Evolutionary conservation across 2,797 vertebrate genomes (phyloP).

Genomic region (Macroramphosus scolopax): DNA sequence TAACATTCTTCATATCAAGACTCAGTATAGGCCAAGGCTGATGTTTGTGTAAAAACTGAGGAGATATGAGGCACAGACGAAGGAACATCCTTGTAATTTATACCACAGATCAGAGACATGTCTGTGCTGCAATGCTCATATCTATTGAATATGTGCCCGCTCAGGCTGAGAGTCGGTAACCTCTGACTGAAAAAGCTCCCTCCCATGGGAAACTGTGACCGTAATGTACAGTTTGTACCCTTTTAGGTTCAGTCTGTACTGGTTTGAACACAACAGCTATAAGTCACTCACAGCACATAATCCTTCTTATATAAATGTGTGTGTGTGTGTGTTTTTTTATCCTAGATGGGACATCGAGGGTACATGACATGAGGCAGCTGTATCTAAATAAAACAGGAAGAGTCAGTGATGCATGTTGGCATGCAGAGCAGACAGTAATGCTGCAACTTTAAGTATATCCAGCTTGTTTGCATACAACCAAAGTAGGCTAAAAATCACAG

Average conservation of each 20-base stretch:
- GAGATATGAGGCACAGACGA: constrained; percentile 15
- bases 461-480: constrained; percentile 36
- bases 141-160: background rate
- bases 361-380: constrained; percentile 56
- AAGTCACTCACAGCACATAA: constrained; percentile 72
- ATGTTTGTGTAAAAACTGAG: constrained; percentile 1
- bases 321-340: constrained; percentile 42
- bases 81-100: constrained; percentile 25
- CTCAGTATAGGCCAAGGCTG: constrained; percentile 20
- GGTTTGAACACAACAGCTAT: constrained; percentile 43
- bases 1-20: constrained; percentile 18
- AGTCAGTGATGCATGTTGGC: constrained; percentile 58
- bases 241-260: constrained; percentile 22
- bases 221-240: constrained; percentile 17
- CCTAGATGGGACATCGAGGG: constrained; percentile 49
- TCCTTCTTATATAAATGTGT: constrained; percentile 74
- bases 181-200: constrained; percentile 1
- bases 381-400: constrained; percentile 71
- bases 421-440: constrained; percentile 35
- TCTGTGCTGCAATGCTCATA: constrained; percentile 12
- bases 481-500: constrained; percentile 18
- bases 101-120: constrained; percentile 17
- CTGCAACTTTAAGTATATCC: constrained; percentile 34
- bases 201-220: constrained; percentile 15
- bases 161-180: constrained; percentile 27